Evolutionary conservation across 2,888 invertebrate species (phyloP).

Genomic region (Sthenelais limicola): DNA sequence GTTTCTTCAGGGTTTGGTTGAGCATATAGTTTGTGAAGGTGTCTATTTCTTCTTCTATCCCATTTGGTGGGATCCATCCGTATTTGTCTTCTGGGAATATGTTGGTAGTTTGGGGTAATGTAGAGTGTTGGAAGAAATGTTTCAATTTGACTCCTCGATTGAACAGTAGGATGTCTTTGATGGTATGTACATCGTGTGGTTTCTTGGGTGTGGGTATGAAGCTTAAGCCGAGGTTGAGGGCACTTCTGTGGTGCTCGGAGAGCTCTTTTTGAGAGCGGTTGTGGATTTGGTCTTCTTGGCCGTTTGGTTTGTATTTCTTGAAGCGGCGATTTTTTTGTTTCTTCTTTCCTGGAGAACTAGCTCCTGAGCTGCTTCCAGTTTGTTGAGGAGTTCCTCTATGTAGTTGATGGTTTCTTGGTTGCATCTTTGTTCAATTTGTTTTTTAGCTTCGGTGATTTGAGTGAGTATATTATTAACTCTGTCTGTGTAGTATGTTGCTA

Average conservation of each 20-base stretch:
- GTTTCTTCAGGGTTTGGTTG: neutral
- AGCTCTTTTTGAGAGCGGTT: neutral
- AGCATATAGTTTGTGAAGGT: neutral
- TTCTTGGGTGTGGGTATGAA: neutral
- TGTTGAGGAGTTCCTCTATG: neutral
- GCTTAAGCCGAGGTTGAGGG: neutral
- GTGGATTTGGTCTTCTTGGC: neutral
- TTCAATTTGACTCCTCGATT: neutral
- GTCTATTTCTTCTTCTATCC: neutral
- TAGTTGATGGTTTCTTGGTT: neutral
- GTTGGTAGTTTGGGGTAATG: neutral
- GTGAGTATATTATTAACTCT: neutral
- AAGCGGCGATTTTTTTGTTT: neutral
- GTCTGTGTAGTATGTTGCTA: neutral
- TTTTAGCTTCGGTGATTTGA: neutral
- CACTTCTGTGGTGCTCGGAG: neutral
- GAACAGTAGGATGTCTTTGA: conserved; percentile 5
- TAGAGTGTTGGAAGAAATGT: conserved; percentile 2
- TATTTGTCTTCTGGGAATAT: too few relatives aligned
- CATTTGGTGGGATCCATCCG: neutral
- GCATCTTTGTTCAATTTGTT: neutral
- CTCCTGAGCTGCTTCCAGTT: neutral
- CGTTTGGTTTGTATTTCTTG: conserved; percentile 1
- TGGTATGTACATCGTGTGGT: neutral
- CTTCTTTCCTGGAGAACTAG: neutral